Conservation (phyloP, 2,113 vertebrate genomes). For the Notothenia rossii region DNA sequence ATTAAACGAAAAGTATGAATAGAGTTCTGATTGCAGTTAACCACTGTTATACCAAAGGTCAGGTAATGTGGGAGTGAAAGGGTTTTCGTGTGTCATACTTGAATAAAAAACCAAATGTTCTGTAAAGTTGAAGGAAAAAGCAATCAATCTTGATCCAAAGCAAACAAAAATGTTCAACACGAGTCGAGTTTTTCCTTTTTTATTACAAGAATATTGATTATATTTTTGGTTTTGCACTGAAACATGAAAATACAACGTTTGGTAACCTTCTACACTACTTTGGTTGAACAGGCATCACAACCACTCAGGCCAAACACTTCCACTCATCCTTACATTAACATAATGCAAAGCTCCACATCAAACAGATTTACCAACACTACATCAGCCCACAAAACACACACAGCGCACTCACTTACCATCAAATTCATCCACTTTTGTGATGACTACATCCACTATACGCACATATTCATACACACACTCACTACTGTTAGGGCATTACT, state of each 20-base stretch:
- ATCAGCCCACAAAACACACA: conserved; percentile 21
- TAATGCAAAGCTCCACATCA: conserved; percentile 50
- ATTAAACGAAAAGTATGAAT: background rate
- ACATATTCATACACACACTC: conserved; percentile 24
- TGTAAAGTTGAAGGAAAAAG: background rate
- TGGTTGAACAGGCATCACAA: conserved; percentile 68
- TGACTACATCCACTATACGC: conserved; percentile 35
- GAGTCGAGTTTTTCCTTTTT: conserved; percentile 64
- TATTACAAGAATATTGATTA: conserved; percentile 86
- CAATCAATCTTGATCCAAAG: background rate
- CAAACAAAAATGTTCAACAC: background rate
- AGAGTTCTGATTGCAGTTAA: background rate
- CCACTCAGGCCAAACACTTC: conserved; percentile 43
- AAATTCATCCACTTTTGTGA: conserved; percentile 19
- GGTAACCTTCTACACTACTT: conserved; percentile 67
- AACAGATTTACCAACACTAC: conserved; percentile 33
- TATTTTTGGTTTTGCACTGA: conserved; percentile 79
- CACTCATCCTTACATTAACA: conserved; percentile 33
- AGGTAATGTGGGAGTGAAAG: background rate
- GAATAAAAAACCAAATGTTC: background rate
- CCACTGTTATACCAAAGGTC: background rate
- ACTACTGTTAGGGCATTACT: conserved; percentile 35
- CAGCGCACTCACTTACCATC: conserved; percentile 6
- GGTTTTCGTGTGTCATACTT: background rate
- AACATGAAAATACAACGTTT: conserved; percentile 75